phyloP scores from a whole-genome alignment of 2,888 invertebrate genomes.

The Periphyllus acericola region DNA sequence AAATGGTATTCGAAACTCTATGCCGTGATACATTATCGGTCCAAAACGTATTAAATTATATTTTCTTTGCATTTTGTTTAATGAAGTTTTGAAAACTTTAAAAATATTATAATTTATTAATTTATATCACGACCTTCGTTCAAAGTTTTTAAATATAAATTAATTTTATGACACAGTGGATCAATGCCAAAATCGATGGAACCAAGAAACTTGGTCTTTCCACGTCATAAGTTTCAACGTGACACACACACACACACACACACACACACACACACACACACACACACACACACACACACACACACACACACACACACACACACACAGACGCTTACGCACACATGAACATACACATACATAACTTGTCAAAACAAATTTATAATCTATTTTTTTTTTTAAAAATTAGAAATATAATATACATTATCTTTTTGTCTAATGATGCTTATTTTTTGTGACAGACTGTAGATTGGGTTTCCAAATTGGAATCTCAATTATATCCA shows the following conservation, averaged over 20 bases:
- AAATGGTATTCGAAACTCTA: neutral
- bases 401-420: neutral
- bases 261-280: neutral
- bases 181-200: slow-evolving; percentile 39
- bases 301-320: neutral
- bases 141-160: slow-evolving; percentile 55
- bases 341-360: too few relatives aligned
- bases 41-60: neutral
- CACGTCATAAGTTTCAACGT: slow-evolving; percentile 31
- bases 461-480: slow-evolving; percentile 75
- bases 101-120: slow-evolving; percentile 25
- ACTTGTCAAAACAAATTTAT: slow-evolving; percentile 47
- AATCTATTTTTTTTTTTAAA: slow-evolving; percentile 29
- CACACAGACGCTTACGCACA: too few relatives aligned
- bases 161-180: slow-evolving; percentile 43
- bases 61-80: neutral
- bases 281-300: too few relatives aligned
- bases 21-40: neutral
- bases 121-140: slow-evolving; percentile 50
- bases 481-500: slow-evolving; percentile 80
- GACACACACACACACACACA: neutral
- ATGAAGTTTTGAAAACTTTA: neutral
- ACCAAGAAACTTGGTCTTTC: slow-evolving; percentile 34
- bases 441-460: slow-evolving; percentile 69
- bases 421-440: slow-evolving; percentile 4